Conservation (phyloP, 23 tunicate species). For the Trididemnum nubilum region DNA sequence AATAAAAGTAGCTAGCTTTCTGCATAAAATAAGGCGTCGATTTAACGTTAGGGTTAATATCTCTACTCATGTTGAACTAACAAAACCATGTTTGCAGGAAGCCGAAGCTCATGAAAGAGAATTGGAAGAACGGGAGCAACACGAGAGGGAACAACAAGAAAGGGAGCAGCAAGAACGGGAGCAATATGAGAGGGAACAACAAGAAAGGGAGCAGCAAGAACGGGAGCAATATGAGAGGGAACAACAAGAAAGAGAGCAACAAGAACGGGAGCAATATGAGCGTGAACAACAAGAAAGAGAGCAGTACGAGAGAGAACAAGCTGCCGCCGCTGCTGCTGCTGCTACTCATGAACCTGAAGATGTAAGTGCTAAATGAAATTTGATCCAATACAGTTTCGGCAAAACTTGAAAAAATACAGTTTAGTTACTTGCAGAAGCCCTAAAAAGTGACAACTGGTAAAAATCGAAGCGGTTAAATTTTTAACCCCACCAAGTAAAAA, state of each 20-base stretch:
- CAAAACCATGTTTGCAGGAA: no score
- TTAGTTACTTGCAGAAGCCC: not conserved
- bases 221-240: slow-evolving; percentile 37
- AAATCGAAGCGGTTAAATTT: no score
- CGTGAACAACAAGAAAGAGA: slow-evolving; percentile 27
- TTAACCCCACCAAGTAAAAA: no score
- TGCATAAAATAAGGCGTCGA: not conserved
- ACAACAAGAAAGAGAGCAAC: slow-evolving; percentile 26
- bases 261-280: slow-evolving; percentile 28
- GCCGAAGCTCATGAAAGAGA: slow-evolving; percentile 22
- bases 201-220: slow-evolving; percentile 46
- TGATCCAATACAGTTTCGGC: not conserved
- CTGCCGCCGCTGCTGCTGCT: not conserved
- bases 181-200: slow-evolving; percentile 14
- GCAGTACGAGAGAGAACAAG: slow-evolving; percentile 34
- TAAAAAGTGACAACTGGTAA: no score
- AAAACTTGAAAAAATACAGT: not conserved
- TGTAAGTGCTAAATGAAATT: slow-evolving; percentile 7
- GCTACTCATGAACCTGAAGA: slow-evolving; percentile 13
- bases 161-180: slow-evolving; percentile 28
- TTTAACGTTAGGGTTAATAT: no score
- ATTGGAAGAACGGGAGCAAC: slow-evolving; percentile 31
- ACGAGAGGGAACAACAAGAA: slow-evolving; percentile 41
- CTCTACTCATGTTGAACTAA: no score
- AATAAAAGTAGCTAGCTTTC: no score